Evolutionary conservation across 2,113 vertebrate species (phyloP).

Genomic region (Bettongia penicillata): DNA sequence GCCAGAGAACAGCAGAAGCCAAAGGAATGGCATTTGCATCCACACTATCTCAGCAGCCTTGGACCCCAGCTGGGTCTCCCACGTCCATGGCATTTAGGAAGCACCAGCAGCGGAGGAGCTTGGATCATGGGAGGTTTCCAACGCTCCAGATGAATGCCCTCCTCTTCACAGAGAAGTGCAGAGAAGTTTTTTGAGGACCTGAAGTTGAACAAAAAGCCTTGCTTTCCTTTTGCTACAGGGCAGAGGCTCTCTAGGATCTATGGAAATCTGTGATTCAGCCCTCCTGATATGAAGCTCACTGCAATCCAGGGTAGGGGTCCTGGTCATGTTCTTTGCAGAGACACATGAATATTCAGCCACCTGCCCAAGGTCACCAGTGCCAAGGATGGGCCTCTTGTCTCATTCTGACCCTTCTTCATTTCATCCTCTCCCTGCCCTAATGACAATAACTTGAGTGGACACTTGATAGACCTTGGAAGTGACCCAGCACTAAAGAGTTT

Average conservation of each 20-base stretch:
- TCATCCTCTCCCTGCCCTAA: not conserved
- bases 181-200: not conserved
- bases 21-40: slow-evolving; percentile 65
- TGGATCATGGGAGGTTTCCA: slow-evolving; percentile 49
- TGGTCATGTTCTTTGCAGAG: not conserved
- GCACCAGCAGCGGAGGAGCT: not conserved
- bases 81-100: slow-evolving; percentile 56
- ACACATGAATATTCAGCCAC: not conserved
- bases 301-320: not conserved
- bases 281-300: no score
- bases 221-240: not conserved
- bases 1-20: slow-evolving; percentile 46
- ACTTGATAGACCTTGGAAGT: not conserved
- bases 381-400: not conserved
- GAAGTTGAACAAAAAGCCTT: not conserved
- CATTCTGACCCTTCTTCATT: not conserved
- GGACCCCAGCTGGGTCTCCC: slow-evolving; percentile 64
- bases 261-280: no score
- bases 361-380: not conserved
- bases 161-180: slow-evolving; percentile 7
- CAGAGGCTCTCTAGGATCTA: not conserved
- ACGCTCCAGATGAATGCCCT: slow-evolving; percentile 15
- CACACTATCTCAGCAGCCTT: slow-evolving; percentile 41
- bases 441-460: not conserved
- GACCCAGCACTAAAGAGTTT: not conserved